Base-by-base conservation (phyloP, 2,797 vertebrate genomes). In the Sebastiscus tertius region DNA sequence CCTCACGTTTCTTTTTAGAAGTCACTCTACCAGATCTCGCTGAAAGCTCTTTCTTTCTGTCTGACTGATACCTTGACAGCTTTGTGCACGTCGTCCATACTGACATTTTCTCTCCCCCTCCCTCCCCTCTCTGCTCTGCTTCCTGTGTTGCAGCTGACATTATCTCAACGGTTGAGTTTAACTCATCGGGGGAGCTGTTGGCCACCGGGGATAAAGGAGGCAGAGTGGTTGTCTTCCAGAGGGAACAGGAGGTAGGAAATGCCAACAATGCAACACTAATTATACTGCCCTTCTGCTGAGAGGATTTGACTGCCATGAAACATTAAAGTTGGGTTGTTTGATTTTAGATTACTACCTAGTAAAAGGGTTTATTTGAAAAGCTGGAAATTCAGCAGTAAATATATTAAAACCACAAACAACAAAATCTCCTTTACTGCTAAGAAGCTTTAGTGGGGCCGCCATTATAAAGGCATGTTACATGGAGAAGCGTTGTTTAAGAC, bases 101-200 rank as follows among this genome's bases (percentile, higher is more conserved):
- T 93, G 91, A 94, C 90, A 90, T 86, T 88, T 80, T 77, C 67
- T 60, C 72, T 60, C 84, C 76, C 63, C 68, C 63, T 46, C 72
- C 49, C 79, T 64, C 60, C 6, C 2, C 8, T 59, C 71, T 83
- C 77, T 77, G 24, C 73, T 85, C 73, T 87, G 85, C 84, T 90
- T 87, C 87, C 86, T 93, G 86, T 88, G 87, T 85, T 96, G 88
- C 96, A 97, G 98, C 98, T 97, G 98, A 99, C 97, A 98, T 99
- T 96, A 99, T 99, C 97, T 99, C 98, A 91, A 99, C 98, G 80
- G 98, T 99, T 91, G 98, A 99, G 96, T 99, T 99, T 97, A 99
- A 99, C 96, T 97, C 97, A 95, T 97, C 98, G 1, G 98, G 98
- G 96, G 98, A 99, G 95, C 95, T 99, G 89, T 95, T 99, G 95